These are phyloP conservation scores for Bombus confusus DNA, from an alignment of 1,140 invertebrate species.

Conservation along the genomic window DNA sequence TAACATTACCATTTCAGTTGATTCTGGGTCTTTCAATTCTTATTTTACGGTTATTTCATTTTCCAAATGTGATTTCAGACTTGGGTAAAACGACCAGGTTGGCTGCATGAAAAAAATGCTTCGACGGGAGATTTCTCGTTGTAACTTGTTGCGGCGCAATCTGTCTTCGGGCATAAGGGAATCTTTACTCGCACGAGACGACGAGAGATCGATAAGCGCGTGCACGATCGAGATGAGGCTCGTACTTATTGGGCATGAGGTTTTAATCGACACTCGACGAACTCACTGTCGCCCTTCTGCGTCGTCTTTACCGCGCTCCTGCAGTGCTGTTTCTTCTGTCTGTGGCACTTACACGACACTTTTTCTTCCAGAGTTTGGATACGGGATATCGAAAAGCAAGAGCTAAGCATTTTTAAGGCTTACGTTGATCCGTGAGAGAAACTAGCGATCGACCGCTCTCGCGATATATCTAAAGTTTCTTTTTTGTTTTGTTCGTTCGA, in stretches of 20 bases:
- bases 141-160: not conserved
- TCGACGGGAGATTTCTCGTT: not conserved
- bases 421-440: not conserved
- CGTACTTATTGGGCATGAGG: conserved; percentile 33
- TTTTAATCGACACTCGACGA: conserved; percentile 47
- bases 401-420: not conserved
- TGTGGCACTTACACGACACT: no score
- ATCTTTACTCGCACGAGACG: conserved; percentile 11
- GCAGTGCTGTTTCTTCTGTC: not conserved
- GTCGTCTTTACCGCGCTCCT: not conserved
- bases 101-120: conserved; percentile 10
- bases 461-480: not conserved
- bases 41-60: not conserved
- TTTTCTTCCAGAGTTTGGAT: no score
- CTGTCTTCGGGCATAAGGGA: not conserved
- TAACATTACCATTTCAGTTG: not conserved
- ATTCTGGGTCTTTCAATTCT: not conserved
- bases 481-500: no score
- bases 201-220: conserved; percentile 8
- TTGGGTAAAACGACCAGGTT: not conserved
- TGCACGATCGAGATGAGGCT: conserved; percentile 21
- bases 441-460: no score
- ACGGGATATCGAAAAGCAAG: no score
- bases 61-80: no score
- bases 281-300: conserved; percentile 12